Base-by-base conservation (phyloP, 2,888 invertebrate species). In the Phorcus lineatus region DNA sequence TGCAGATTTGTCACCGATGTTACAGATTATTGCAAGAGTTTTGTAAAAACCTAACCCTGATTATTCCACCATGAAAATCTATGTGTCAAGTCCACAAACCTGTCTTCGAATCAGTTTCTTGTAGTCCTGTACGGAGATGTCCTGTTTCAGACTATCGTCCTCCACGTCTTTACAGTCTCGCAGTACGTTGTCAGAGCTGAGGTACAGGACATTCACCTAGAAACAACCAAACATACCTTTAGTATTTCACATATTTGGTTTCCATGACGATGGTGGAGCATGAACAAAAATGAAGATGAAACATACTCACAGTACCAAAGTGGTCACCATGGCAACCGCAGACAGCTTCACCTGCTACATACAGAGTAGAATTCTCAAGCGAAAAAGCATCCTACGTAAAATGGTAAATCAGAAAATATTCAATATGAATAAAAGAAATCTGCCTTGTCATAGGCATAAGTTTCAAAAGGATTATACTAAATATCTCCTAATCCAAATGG, bases 101-200 rank as follows among this genome's bases (percentile, higher is more conserved):
- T 87, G 84, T 82, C 88, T 88, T 80, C 89, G 87, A 81, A 89
- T 88, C 81, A 88, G 83, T 89, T 94, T 92, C 86, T 95, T 94
- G 94, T 96, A 96, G 93, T 96, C 96, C 91, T 95, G 95, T 54
- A 97, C 95, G 84, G 96, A 95, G 90, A 96, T 96, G 36, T 96
- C 96, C 92, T 96, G 96, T 83, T 95, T 95, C 81, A 95, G 93
- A 82, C 95, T 95, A 40, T 94, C 94, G 77, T 91, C 92, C 9
- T 96, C 96, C 90, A 96, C 94, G 90, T 96, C 96, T 82, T 95
- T 95, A 93, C 96, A 97, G 94, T 97, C 97, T 88, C 96, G 96
- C 86, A 97, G 94, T 54, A 95, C 95, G 91, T 96, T 96, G 84
- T 92, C 95, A 82, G 95, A 94, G 86, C 96, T 96, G 82, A 96